Evolutionary conservation across 23 tunicate species (phyloP).

Genomic region (Corella eumyota): DNA sequence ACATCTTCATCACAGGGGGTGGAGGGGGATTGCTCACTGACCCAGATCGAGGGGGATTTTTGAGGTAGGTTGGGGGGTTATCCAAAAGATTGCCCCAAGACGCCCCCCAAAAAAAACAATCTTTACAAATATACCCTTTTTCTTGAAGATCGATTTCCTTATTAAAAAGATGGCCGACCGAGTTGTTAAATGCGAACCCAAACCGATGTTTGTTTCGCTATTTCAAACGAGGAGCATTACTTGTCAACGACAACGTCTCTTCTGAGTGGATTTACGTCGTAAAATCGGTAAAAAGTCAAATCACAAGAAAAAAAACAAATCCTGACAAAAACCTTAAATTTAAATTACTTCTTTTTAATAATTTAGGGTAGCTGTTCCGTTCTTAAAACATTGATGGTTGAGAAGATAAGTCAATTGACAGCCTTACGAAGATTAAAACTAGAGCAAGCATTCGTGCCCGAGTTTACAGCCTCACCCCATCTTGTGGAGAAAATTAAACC

Average conservation of each 20-base stretch:
- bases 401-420: conserved; percentile 4
- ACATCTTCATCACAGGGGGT: conserved; percentile 64
- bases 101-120: not conserved
- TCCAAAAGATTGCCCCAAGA: too few species aligned
- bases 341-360: not conserved
- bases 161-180: conserved; percentile 61
- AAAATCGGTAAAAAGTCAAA: conserved; percentile 49
- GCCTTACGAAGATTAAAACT: conserved; percentile 21
- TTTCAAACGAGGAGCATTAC: conserved; percentile 70
- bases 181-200: conserved; percentile 48
- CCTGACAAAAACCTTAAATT: not conserved
- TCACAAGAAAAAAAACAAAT: not conserved
- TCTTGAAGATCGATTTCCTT: conserved; percentile 36
- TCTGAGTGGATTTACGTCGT: conserved; percentile 82
- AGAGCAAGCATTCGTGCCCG: conserved; percentile 35
- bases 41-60: conserved; percentile 69
- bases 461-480: conserved; percentile 1
- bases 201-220: conserved; percentile 71
- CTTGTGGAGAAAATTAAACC: conserved; percentile 34
- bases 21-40: conserved; percentile 67
- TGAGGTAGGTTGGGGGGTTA: too few species aligned
- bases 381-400: conserved; percentile 40
- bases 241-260: conserved; percentile 26
- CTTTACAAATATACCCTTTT: not conserved
- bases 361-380: conserved; percentile 89